Evolutionary conservation across 2,113 vertebrate genomes (phyloP).

Genomic region (Probosciger aterrimus): DNA sequence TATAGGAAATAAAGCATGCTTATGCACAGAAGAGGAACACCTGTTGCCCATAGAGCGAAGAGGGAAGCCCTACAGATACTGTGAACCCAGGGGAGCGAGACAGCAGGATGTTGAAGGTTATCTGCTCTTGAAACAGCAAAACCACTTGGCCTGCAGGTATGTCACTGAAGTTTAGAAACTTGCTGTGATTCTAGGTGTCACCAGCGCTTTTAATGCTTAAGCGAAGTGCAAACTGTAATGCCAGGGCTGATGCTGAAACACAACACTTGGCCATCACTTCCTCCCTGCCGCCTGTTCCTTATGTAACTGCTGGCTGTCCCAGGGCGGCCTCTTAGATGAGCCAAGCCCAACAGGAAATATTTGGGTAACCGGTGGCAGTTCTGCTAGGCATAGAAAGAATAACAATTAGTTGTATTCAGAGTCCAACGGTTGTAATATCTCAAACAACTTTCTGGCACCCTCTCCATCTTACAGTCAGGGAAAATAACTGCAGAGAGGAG

Average conservation of each 20-base stretch:
- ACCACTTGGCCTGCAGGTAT: background rate
- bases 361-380: background rate
- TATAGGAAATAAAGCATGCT: background rate
- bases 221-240: background rate
- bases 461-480: background rate
- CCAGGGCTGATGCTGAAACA: background rate
- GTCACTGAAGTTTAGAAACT: background rate
- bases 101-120: background rate
- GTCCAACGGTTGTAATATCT: background rate
- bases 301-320: background rate
- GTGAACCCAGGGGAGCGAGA: fast-evolving
- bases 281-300: background rate
- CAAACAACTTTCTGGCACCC: background rate
- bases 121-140: conserved; percentile 2
- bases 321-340: background rate
- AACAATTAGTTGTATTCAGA: background rate
- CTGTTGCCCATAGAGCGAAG: fast-evolving
- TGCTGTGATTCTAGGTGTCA: conserved; percentile 7
- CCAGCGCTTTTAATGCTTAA: conserved; percentile 1
- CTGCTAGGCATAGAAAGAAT: background rate
- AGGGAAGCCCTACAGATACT: background rate
- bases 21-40: background rate
- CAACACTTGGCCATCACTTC: background rate
- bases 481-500: background rate
- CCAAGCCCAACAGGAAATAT: background rate